Evolutionary conservation across 92 coral and sea anemone genomes (phyloP), one percentile per base, ranked within the genome.

Genomic region (Heliopora coerulea): DNA sequence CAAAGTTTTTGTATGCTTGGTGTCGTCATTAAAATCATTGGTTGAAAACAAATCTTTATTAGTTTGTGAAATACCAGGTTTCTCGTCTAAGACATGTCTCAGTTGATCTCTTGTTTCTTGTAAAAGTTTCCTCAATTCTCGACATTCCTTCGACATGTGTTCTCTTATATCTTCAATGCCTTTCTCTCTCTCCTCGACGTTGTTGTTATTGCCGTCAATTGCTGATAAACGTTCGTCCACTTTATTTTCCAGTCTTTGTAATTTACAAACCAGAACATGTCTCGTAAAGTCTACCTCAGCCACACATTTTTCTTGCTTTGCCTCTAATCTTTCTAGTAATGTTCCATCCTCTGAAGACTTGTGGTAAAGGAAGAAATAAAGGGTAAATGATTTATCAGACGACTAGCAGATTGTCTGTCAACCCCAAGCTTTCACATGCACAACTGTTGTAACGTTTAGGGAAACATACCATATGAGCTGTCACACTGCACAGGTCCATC

Each of bases 201-300:
- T 85, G 34, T 73, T 66, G 15, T 82, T 78, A 27, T 82, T 76
- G 63, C 79, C 79, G 27, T 93, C 96, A 4, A 88, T 58, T n/a
- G 83, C 74, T 13, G 89, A 85, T 59, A 85, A 84, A 69, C 89
- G 91, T 42, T 85, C 82, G 72, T 86, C 95, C 31, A 93, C 83
- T 62, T 85, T 88, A 59, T 78, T 73, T 73, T 93, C 98, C 20
- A 93, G 86, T 56, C 92, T 86, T 29, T 86, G 87, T 49, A 93
- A 83, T 48, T 90, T 85, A 81, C 89, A 90, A 35, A 90, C 93
- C 33, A 93, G 91, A 56, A 87, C 83, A 33, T 96, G 96, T 39
- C 96, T 80, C 30, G 98, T 85, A 27, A 91, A 88, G 84, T 93
- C 98, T 62, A 93, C 91, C 46, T 93, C 98, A 15, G 91, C 85